These are phyloP conservation scores for Eristalis pertinax DNA, from an alignment of 2,888 invertebrate genomes.

Conservation along the genomic window DNA sequence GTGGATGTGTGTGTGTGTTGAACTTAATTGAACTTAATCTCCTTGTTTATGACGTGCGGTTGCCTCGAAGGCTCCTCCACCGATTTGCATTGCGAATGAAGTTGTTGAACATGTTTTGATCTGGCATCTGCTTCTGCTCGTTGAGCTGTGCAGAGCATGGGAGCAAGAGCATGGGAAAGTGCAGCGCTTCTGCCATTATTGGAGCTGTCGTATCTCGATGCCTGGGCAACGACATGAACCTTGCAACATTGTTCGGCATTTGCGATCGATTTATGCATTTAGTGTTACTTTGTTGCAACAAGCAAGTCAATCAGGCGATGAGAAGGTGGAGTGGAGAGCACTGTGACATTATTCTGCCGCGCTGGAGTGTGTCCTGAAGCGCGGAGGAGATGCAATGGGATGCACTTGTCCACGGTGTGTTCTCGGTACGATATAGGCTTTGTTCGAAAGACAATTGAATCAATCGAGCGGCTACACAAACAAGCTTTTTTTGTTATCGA, in stretches of 20 bases:
- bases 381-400: too few species aligned
- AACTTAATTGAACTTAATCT: neutral
- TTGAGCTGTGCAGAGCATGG: too few species aligned
- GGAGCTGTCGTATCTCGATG: too few species aligned
- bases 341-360: neutral
- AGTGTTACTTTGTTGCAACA: neutral
- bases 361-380: neutral
- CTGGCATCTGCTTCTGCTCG: too few species aligned
- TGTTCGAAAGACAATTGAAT: too few species aligned
- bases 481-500: too few species aligned
- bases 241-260: neutral
- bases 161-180: neutral
- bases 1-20: neutral
- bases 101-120: neutral
- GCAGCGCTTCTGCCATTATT: neutral
- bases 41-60: neutral
- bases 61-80: neutral
- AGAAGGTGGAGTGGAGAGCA: neutral
- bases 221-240: neutral
- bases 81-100: neutral
- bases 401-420: too few species aligned
- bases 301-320: neutral
- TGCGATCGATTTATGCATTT: neutral
- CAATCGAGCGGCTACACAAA: too few species aligned
- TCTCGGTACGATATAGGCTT: too few species aligned